These are phyloP conservation scores for Trichechus manatus DNA, from an alignment of 2,113 vertebrate species.

Conservation along the genomic window DNA sequence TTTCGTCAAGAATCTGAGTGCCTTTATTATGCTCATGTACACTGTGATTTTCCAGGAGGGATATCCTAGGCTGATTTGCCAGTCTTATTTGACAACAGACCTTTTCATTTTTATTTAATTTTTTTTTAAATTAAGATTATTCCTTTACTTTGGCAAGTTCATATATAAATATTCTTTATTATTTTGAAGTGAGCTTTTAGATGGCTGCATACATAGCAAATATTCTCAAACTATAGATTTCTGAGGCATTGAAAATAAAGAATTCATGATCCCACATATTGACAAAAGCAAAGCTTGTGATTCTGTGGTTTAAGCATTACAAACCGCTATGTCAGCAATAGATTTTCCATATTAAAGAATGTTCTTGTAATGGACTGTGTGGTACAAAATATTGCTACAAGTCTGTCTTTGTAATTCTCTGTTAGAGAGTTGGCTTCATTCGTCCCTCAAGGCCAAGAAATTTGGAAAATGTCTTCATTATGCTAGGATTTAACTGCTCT, in stretches of 20 bases:
- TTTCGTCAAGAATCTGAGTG: neutral
- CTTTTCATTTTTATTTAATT: neutral
- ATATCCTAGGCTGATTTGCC: neutral
- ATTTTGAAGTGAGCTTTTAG: neutral
- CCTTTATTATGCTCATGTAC: neutral
- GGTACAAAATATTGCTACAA: neutral
- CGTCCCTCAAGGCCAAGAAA: conserved; percentile 66
- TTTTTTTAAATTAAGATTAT: neutral
- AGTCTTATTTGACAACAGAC: neutral
- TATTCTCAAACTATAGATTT: neutral
- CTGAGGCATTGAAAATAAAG: neutral
- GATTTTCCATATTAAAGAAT: conserved; percentile 28
- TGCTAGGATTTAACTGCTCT: conserved; percentile 49
- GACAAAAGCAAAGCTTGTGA: neutral
- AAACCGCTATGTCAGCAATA: neutral
- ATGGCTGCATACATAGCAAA: neutral
- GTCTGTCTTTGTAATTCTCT: conserved; percentile 61
- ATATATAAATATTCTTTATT: neutral
- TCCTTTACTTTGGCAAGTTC: neutral
- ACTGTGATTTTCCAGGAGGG: neutral
- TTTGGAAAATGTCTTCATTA: conserved; percentile 70
- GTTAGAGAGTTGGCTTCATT: conserved; percentile 63
- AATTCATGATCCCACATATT: neutral
- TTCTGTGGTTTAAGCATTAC: neutral
- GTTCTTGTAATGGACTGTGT: neutral